phyloP scores from a whole-genome alignment of 1,140 invertebrate genomes.

The Cotesia typhae region DNA sequence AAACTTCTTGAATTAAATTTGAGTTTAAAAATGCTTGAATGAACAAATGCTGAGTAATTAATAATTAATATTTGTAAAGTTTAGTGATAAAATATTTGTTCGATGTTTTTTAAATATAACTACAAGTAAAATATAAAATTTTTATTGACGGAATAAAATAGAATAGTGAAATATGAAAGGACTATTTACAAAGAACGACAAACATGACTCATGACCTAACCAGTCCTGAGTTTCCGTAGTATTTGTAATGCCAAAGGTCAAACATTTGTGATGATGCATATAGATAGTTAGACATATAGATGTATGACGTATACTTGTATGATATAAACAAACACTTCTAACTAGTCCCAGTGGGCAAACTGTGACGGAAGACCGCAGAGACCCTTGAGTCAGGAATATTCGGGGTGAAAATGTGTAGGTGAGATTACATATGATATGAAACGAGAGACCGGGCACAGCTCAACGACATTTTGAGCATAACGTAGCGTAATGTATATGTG shows the following conservation, averaged over 20 bases:
- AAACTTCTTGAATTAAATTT: too few species aligned
- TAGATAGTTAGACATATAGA: not conserved
- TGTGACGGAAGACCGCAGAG: not conserved
- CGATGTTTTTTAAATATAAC: too few species aligned
- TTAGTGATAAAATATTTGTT: too few species aligned
- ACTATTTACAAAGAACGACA: not conserved
- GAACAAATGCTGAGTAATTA: too few species aligned
- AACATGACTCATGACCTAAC: too few species aligned
- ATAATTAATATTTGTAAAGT: too few species aligned
- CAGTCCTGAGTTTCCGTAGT: not conserved
- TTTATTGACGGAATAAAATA: too few species aligned
- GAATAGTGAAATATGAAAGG: too few species aligned
- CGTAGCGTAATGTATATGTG: not conserved
- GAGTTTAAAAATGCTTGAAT: too few species aligned
- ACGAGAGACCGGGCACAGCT: not conserved
- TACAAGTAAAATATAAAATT: too few species aligned
- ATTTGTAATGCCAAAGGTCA: slow-evolving; percentile 14
- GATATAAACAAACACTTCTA: slow-evolving; percentile 6
- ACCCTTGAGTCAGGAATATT: slow-evolving; percentile 15
- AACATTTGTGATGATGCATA: not conserved
- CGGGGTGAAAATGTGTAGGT: slow-evolving; percentile 17
- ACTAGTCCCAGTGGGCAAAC: slow-evolving; percentile 11
- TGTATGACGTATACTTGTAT: not conserved
- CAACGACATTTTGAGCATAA: slow-evolving; percentile 20
- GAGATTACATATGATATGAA: slow-evolving; percentile 17